phyloP scores from a whole-genome alignment of 1,140 invertebrate genomes.

The Apis cerana region DNA sequence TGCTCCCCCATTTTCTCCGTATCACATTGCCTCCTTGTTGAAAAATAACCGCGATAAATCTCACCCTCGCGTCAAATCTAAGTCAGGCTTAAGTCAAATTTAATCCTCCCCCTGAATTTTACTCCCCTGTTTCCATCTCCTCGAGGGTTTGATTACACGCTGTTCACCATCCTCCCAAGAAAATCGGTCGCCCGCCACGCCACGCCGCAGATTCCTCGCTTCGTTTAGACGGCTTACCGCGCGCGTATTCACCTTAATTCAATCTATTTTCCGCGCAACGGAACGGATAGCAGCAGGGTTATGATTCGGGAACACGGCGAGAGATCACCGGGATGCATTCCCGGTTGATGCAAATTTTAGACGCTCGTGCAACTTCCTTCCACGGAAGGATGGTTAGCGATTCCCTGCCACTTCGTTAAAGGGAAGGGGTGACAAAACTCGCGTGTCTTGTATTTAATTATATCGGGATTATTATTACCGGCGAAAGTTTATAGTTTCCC shows the following conservation, averaged over 20 bases:
- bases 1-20: too few relatives aligned
- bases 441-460: too few relatives aligned
- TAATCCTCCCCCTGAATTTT: background rate
- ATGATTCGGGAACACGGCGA: conserved; percentile 26
- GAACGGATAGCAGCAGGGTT: conserved; percentile 24
- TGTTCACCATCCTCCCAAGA: conserved; percentile 4
- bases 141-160: background rate
- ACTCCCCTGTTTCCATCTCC: background rate
- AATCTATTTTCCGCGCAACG: conserved; percentile 22
- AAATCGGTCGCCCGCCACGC: background rate
- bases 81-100: conserved; percentile 2
- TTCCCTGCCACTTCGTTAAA: background rate
- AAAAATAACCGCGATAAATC: background rate
- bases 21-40: background rate
- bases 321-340: conserved; percentile 10
- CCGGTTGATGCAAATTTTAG: conserved; percentile 33
- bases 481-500: too few relatives aligned
- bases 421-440: background rate
- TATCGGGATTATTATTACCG: too few relatives aligned
- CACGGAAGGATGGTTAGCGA: background rate
- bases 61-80: background rate
- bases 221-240: background rate
- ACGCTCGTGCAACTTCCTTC: background rate
- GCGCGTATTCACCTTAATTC: conserved; percentile 33
- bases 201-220: background rate